Evolutionary conservation across 2,888 invertebrate genomes (phyloP), one percentile per base, ranked within the genome.

Genomic region (Caenorhabditis drosophilae): DNA sequence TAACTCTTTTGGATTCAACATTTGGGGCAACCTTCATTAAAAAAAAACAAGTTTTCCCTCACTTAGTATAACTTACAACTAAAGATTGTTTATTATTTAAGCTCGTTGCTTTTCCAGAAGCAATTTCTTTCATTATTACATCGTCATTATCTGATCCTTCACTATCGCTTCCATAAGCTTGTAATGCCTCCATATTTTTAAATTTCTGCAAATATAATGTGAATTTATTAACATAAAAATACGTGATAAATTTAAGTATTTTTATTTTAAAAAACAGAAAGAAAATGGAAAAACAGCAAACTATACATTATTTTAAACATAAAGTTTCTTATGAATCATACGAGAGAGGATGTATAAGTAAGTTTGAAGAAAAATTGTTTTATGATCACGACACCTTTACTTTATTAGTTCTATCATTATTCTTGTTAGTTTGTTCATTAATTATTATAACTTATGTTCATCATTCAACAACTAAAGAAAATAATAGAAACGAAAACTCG

Each of bases 21-120:
- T 63, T 50, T 9, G 77, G 77, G 15, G 77, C 77, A 26, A 64
- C 64, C 63, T 72, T 41, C 20, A 66, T 38, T 6, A 16, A 6
- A 35, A 7, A 46, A 27, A 26, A 18, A 4, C 18, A 16, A 6
- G 4, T 16, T 26, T 44, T 44, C 3, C 12, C 6, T 27, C n/a
- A n/a, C 9, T 16, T 7, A 6, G 6, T 46, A 25, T 9, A 48
- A 48, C 45, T 18, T 48, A 48, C 48, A 16, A 58, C 54, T 22
- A 64, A 35, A 3, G 50, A 50, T 26, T 26, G 16, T 1, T 36
- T 44, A 0, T 16, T 15, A 1, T 41, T 38, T 4, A 53, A 15
- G 6, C 45, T 38, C 6, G 42, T 7, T 1, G 50, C 23, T 50
- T 46, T 42, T n/a, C 58, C 55, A n/a, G 16, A 23, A 1, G 58